phyloP scores from a whole-genome alignment of 2,888 invertebrate genomes.

The Pomacea canaliculata region DNA sequence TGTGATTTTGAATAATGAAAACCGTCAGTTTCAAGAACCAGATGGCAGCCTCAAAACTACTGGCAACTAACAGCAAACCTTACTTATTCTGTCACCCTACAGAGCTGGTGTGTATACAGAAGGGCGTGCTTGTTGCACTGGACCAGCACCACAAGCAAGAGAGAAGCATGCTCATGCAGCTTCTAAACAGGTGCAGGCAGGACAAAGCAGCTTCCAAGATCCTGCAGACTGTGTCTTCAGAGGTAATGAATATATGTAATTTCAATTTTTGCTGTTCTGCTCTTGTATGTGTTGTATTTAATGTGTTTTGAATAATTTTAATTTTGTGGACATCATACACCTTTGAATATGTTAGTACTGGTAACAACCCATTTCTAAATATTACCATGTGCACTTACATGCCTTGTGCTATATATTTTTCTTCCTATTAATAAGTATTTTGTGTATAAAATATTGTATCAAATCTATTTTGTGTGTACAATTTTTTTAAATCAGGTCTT shows the following conservation, averaged over 20 bases:
- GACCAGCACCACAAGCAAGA: constrained; percentile 29
- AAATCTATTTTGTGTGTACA: no score
- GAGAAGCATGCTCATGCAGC: constrained; percentile 13
- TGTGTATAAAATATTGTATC: background rate
- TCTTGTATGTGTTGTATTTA: no score
- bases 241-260: constrained; percentile 4
- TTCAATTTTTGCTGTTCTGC: background rate
- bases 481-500: constrained; percentile 42
- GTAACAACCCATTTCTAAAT: background rate
- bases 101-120: constrained; percentile 22
- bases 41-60: no score
- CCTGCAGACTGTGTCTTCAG: constrained; percentile 6
- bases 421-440: background rate
- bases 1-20: no score
- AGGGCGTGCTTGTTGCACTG: constrained; percentile 3
- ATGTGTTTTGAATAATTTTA: no score
- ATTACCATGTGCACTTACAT: background rate
- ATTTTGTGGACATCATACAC: background rate
- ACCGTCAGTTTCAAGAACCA: no score
- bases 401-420: background rate
- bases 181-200: constrained; percentile 3
- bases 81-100: background rate
- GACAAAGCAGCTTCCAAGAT: constrained; percentile 1
- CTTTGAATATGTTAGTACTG: background rate
- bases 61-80: no score